phyloP scores from a whole-genome alignment of 2,113 vertebrate species.

The Sinocyclocheilus anophthalmus region DNA sequence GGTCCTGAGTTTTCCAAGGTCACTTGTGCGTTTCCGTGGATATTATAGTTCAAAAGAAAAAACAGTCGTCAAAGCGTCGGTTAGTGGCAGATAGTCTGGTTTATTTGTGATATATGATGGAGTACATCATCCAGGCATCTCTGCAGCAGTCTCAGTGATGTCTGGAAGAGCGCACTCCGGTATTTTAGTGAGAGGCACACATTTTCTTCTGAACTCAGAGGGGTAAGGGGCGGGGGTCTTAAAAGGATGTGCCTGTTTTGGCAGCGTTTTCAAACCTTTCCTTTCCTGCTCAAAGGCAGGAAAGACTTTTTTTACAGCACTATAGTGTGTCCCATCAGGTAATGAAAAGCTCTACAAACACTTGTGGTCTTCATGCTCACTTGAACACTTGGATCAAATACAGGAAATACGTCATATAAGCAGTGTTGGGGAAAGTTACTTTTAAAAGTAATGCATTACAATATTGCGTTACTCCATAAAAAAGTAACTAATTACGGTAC shows the following conservation, averaged over 20 bases:
- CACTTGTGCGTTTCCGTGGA: conserved; percentile 1
- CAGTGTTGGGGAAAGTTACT: too few species aligned
- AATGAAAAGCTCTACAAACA: too few species aligned
- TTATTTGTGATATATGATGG: neutral
- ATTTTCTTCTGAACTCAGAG: neutral
- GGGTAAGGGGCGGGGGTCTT: neutral
- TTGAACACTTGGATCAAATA: too few species aligned
- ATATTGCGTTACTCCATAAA: too few species aligned
- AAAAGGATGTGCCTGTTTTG: neutral
- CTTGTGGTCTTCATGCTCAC: too few species aligned
- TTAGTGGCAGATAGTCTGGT: neutral
- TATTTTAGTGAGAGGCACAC: neutral
- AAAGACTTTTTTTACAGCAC: too few species aligned
- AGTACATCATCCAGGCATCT: neutral
- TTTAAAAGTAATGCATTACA: too few species aligned
- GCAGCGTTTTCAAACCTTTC: neutral
- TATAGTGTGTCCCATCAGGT: too few species aligned
- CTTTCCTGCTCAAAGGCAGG: too few species aligned
- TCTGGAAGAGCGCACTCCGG: conserved; percentile 3
- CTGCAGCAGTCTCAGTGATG: neutral
- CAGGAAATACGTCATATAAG: too few species aligned
- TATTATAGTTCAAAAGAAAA: neutral
- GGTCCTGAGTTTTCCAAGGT: neutral
- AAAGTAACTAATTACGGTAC: too few species aligned
- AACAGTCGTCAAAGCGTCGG: neutral